Percentiles rank a stretch among this genome's conserved stretches.
Conservation (phyloP, 1,140 invertebrate species). For the Eurosta solidaginis region DNA sequence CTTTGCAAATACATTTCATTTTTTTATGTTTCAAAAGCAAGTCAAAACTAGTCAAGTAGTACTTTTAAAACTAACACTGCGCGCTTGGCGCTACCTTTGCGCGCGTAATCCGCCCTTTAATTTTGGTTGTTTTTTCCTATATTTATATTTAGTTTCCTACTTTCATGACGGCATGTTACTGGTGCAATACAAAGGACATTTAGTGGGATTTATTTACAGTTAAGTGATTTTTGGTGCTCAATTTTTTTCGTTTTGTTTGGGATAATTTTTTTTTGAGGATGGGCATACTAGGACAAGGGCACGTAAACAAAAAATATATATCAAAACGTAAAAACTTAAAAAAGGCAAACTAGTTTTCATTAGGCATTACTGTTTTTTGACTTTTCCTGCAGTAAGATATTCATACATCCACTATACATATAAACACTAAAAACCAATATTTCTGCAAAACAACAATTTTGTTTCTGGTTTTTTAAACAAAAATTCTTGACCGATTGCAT, state of each 20-base stretch:
- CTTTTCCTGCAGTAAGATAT: not conserved
- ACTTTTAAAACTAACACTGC: not conserved
- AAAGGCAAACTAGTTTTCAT: constrained; percentile 15
- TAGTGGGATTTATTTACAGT: constrained; percentile 50
- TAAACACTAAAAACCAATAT: not conserved
- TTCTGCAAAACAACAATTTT: constrained; percentile 11
- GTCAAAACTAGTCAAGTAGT: no score
- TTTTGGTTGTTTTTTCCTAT: not conserved
- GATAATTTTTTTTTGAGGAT: not conserved
- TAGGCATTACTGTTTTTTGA: not conserved
- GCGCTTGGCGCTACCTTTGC: not conserved
- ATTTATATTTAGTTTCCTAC: not conserved
- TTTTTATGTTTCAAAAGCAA: no score
- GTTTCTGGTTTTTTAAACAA: not conserved
- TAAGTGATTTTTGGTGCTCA: constrained; percentile 35
- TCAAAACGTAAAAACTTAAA: constrained; percentile 24
- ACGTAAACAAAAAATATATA: constrained; percentile 46
- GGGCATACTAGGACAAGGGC: constrained; percentile 54
- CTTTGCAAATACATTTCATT: not conserved
- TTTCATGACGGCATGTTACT: not conserved
- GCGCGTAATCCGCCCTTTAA: not conserved
- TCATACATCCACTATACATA: constrained; percentile 4
- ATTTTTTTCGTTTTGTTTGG: not conserved
- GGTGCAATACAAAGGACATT: constrained; percentile 28
- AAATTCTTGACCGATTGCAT: not conserved